These are phyloP conservation scores for Erethizon dorsatum DNA, from an alignment of 2,797 vertebrate species.

Conservation along the genomic window DNA sequence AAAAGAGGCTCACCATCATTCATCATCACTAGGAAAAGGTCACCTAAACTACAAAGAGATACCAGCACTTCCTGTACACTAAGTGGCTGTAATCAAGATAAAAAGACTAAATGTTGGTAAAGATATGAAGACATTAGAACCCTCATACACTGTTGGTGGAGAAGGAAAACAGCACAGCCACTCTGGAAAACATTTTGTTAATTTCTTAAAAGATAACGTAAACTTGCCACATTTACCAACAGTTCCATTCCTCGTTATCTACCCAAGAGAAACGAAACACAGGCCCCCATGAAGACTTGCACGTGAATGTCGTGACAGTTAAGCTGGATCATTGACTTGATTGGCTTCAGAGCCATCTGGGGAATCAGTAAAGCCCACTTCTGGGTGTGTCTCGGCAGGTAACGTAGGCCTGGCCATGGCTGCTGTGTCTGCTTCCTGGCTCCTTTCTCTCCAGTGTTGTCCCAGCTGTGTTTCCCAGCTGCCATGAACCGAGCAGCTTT, in stretches of 20 bases:
- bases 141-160: not conserved
- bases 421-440: not conserved
- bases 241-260: slow-evolving; percentile 18
- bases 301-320: not conserved
- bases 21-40: slow-evolving; percentile 7
- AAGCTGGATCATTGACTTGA: too few species aligned
- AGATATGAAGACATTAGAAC: not conserved
- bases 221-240: not conserved
- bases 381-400: not conserved
- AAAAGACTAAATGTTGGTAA: not conserved
- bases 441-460: not conserved
- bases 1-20: slow-evolving; percentile 4
- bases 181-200: slow-evolving; percentile 12
- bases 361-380: not conserved
- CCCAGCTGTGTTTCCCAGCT: not conserved
- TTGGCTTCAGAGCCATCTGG: not conserved
- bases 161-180: not conserved
- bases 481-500: not conserved
- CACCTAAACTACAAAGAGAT: slow-evolving; percentile 46
- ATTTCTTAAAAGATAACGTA: slow-evolving; percentile 43
- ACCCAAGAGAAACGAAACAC: slow-evolving; percentile 1
- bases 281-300: not conserved
- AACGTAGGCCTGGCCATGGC: not conserved
- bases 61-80: not conserved
- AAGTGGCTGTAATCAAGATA: slow-evolving; percentile 12